phyloP scores from a whole-genome alignment of 2,113 vertebrate species.

The Pardalotus punctatus region DNA sequence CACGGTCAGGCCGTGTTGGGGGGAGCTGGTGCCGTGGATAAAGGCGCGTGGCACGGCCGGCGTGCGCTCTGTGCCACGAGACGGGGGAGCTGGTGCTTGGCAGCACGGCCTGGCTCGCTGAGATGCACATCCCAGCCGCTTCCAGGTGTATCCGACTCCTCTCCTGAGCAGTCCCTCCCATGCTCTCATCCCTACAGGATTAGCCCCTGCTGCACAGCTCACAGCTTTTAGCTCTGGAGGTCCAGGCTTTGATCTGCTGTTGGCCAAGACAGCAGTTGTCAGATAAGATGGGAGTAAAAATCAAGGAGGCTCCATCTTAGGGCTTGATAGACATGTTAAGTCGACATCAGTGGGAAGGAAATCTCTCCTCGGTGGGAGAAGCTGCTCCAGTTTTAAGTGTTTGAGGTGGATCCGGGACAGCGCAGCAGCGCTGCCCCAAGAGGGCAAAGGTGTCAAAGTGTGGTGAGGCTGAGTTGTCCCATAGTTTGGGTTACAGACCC shows the following conservation, averaged over 20 bases:
- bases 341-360: background rate
- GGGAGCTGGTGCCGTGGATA: background rate
- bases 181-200: background rate
- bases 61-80: rapidly evolving
- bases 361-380: background rate
- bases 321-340: background rate
- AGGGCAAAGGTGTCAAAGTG: rapidly evolving
- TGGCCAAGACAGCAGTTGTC: background rate
- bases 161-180: rapidly evolving
- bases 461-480: background rate
- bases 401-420: background rate
- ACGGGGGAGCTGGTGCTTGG: background rate
- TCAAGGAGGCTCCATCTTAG: background rate
- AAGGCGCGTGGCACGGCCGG: background rate
- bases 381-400: background rate
- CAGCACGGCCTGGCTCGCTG: rapidly evolving
- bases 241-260: background rate
- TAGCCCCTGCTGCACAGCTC: background rate
- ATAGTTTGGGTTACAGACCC: background rate
- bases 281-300: background rate
- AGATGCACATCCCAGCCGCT: background rate
- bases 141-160: background rate
- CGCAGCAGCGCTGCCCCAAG: rapidly evolving
- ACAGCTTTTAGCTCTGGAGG: background rate
- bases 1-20: rapidly evolving